Base-by-base conservation (phyloP, 2,888 invertebrate species). In the Ophion obscuratus region DNA sequence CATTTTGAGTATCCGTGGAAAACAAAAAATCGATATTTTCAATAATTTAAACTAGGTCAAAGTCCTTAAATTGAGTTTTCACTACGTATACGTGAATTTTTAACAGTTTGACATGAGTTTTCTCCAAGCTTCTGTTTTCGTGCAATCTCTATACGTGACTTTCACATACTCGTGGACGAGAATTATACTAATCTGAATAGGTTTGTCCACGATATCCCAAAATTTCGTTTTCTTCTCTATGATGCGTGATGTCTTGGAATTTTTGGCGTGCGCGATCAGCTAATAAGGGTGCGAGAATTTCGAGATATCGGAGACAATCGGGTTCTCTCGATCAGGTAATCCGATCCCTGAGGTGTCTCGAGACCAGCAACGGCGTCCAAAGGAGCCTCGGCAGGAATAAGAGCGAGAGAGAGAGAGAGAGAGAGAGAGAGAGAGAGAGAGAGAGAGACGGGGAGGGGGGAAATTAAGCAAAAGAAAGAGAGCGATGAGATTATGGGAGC, bases 201-300 rank as follows among this genome's bases (percentile, higher is more conserved):
- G 40, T 74, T 36, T 40, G 59, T 67, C 6, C n/a, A 59, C 1
- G 61, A 47, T 75, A 64, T 47, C 62, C 44, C 5, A 17, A 61
- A 40, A 61, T 74, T 44, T 75, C 27, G 27, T 47, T 64, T 75
- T 47, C 62, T 27, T 62, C 27, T 14, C 14, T 31, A 59, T 44
- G 31, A 53, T 31, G 20, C 53, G 36, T 44, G 57, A 68, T 57
- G 74, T 59, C n/a, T 67, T 31, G 86, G 82, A 79, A 86, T 84
- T 87, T 83, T 87, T 80, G 85, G 87, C 80, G 75, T 82, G 77
- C 81, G 83, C 87, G 79, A 44, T 44, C 44, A 95, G 95, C 94
- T 95, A 94, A 94, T 95, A 94, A 94, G 95, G 95, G 80, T 47
- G 80, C 70, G 84, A 31, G 82, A 81, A 77, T 67, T 78, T 86